phyloP scores from a whole-genome alignment of 2,797 vertebrate species.

The Adelosebastes latens region DNA sequence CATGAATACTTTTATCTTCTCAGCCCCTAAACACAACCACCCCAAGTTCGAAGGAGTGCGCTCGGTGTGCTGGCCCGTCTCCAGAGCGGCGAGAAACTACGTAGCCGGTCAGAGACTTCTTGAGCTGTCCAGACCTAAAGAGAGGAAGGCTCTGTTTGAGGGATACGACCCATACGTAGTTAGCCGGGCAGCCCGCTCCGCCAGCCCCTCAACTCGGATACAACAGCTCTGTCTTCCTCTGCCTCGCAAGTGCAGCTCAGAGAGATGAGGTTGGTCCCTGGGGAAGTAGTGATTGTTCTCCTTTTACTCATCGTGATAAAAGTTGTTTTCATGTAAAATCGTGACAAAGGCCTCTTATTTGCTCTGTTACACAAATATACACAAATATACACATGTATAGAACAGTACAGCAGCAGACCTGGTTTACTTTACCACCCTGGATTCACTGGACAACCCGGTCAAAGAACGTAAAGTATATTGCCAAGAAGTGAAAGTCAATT shows the following conservation, averaged over 20 bases:
- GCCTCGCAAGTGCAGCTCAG: constrained; percentile 69
- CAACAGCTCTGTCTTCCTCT: constrained; percentile 77
- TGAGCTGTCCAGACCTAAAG: constrained; percentile 72
- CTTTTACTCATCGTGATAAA: background rate
- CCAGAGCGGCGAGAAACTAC: constrained; percentile 44
- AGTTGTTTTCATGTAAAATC: background rate
- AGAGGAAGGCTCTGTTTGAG: constrained; percentile 64
- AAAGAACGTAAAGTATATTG: too few relatives aligned
- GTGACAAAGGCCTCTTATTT: background rate
- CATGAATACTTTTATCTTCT: background rate
- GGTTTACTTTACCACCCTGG: background rate
- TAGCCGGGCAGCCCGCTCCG: constrained; percentile 62
- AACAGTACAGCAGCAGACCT: background rate
- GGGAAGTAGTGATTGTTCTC: constrained; percentile 1
- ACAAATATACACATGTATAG: background rate
- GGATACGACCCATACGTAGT: constrained; percentile 70
- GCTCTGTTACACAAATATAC: background rate
- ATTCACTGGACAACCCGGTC: background rate
- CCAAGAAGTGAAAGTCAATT: too few relatives aligned
- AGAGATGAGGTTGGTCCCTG: background rate
- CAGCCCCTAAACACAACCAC: constrained; percentile 78
- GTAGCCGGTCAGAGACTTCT: constrained; percentile 66
- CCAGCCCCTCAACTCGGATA: constrained; percentile 68
- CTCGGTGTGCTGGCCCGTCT: constrained; percentile 59
- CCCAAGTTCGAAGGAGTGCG: constrained; percentile 58